These are phyloP conservation scores for Paramormyrops kingsleyae DNA, from an alignment of 2,113 vertebrate genomes.

Conservation along the genomic window DNA sequence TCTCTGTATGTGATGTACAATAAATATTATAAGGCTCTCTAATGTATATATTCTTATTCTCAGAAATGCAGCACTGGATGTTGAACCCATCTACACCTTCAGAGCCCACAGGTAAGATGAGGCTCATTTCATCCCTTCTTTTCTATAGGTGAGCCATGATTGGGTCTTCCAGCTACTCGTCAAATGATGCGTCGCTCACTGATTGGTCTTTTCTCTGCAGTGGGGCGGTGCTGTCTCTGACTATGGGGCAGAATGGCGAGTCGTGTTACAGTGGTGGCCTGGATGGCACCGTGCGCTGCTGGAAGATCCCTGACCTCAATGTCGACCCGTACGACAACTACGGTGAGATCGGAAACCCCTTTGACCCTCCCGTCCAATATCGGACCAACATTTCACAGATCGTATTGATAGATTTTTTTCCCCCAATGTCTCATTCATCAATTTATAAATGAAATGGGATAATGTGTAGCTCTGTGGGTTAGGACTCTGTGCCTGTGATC, in stretches of 20 bases:
- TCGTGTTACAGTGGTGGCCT: slow-evolving; percentile 77
- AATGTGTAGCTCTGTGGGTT: neutral
- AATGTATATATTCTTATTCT: slow-evolving; percentile 8
- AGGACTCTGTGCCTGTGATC: neutral
- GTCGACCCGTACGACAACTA: slow-evolving; percentile 86
- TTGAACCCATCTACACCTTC: slow-evolving; percentile 87
- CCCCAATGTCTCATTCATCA: neutral
- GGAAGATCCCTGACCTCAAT: slow-evolving; percentile 81
- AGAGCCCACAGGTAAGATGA: slow-evolving; percentile 75
- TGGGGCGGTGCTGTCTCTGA: slow-evolving; percentile 73
- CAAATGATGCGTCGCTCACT: neutral
- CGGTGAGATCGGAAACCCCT: slow-evolving; percentile 51
- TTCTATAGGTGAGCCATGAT: neutral
- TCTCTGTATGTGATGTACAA: neutral
- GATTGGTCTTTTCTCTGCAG: slow-evolving; percentile 43
- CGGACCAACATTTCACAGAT: neutral
- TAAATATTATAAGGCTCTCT: neutral
- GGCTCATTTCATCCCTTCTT: neutral
- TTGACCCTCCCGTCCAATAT: neutral
- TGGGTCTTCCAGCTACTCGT: neutral
- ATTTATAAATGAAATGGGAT: neutral
- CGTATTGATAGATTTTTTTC: neutral
- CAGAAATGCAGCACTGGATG: slow-evolving; percentile 77
- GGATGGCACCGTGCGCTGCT: slow-evolving; percentile 71
- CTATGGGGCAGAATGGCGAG: slow-evolving; percentile 68